A percentile compares a stretch with the other conserved stretches of the same genome.
These are phyloP conservation scores for Conistra vaccinii DNA, from an alignment of 2,888 invertebrate genomes.

Conservation along the genomic window DNA sequence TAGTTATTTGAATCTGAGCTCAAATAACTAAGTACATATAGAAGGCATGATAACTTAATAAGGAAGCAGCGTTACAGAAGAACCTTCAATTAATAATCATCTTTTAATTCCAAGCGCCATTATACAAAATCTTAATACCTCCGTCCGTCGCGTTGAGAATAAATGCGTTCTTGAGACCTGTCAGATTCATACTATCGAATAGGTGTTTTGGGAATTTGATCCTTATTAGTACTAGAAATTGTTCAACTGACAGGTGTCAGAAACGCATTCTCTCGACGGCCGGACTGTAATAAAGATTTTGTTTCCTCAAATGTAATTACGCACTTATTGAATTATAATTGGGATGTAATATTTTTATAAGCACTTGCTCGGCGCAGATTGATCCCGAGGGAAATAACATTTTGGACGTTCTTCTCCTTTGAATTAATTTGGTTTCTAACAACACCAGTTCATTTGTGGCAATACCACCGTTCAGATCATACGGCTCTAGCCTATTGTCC, in stretches of 20 bases:
- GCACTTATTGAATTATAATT: conserved; percentile 19
- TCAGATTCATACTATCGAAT: too few relatives aligned
- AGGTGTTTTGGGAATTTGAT: too few relatives aligned
- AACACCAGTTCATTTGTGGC: conserved; percentile 12
- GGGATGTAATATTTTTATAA: conserved; percentile 30
- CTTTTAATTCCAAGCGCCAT: background rate
- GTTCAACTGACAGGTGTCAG: too few relatives aligned
- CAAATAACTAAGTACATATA: background rate
- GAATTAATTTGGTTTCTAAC: conserved; percentile 21
- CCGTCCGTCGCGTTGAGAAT: too few relatives aligned
- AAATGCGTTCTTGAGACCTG: too few relatives aligned
- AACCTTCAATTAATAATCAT: background rate
- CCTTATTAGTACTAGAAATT: too few relatives aligned
- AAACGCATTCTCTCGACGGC: too few relatives aligned
- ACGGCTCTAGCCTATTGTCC: conserved; percentile 17
- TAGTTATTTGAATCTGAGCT: background rate
- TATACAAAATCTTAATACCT: background rate
- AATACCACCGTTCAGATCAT: background rate
- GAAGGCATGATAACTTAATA: background rate
- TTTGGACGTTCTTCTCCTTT: conserved; percentile 12
- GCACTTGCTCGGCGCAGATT: conserved; percentile 29
- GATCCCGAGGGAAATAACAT: conserved; percentile 45
- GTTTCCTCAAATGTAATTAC: conserved; percentile 3
- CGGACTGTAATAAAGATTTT: background rate
- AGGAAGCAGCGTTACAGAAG: background rate